phyloP scores from a whole-genome alignment of 2,888 invertebrate genomes.

The Sphaeridia pumilis region DNA sequence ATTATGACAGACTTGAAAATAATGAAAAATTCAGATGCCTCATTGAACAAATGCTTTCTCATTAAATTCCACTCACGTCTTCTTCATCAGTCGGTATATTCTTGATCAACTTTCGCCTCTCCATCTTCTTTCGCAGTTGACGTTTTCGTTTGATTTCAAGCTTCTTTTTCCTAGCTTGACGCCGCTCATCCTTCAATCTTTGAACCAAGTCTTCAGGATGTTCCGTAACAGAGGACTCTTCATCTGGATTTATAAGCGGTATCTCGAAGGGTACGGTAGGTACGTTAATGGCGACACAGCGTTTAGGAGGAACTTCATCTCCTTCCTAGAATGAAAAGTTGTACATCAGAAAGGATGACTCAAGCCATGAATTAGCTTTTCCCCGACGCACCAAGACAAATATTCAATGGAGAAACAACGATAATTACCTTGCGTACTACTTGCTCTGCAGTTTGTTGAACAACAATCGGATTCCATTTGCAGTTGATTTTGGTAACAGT shows the following conservation, averaged over 20 bases:
- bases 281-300: slow-evolving; percentile 33
- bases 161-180: slow-evolving; percentile 1
- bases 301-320: slow-evolving; percentile 11
- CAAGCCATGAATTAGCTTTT: no score
- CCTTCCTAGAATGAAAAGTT: slow-evolving; percentile 1
- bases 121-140: slow-evolving; percentile 1
- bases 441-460: slow-evolving; percentile 8
- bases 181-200: not conserved
- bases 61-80: slow-evolving; percentile 5
- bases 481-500: slow-evolving; percentile 16
- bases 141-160: slow-evolving; percentile 10
- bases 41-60: no score
- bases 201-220: not conserved
- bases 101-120: slow-evolving; percentile 1
- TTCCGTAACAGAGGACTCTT: no score
- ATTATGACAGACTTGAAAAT: not conserved
- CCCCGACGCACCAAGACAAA: not conserved
- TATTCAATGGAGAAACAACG: not conserved
- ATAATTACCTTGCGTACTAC: slow-evolving; percentile 10
- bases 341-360: not conserved
- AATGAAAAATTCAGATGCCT: not conserved
- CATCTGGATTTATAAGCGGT: slow-evolving; percentile 17
- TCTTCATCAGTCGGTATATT: not conserved
- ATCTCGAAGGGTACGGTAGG: slow-evolving; percentile 33
- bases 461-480: slow-evolving; percentile 8